phyloP scores from a whole-genome alignment of 2,888 invertebrate species.

The Hypsopygia costalis region DNA sequence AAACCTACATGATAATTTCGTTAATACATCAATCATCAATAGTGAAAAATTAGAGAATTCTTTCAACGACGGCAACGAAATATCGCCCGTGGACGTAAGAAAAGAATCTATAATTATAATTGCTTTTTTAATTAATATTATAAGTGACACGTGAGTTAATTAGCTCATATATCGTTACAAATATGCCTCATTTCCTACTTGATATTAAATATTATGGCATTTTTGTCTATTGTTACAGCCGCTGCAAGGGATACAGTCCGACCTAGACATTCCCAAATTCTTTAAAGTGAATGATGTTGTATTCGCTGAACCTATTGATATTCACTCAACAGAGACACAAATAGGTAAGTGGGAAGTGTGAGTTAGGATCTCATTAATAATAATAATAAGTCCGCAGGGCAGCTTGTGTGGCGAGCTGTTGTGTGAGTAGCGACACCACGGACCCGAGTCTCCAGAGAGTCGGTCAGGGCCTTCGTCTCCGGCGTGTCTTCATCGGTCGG shows the following conservation, averaged over 20 bases:
- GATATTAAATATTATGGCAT: neutral
- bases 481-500: too few species aligned
- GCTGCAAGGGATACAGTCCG: conserved; percentile 16
- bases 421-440: too few species aligned
- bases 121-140: too few species aligned
- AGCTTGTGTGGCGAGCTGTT: too few species aligned
- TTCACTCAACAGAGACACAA: neutral
- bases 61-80: neutral
- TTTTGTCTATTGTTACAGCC: conserved; percentile 23
- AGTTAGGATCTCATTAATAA: too few species aligned
- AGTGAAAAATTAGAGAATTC: neutral
- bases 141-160: too few species aligned
- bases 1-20: neutral
- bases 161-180: too few species aligned
- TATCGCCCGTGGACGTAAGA: neutral
- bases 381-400: too few species aligned
- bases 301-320: conserved; percentile 29
- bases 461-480: too few species aligned
- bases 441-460: too few species aligned
- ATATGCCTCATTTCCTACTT: too few species aligned
- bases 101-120: too few species aligned
- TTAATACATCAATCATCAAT: neutral
- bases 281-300: conserved; percentile 25
- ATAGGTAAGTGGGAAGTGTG: neutral
- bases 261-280: conserved; percentile 15